These are phyloP conservation scores for Acomys russatus DNA, from an alignment of 2,797 vertebrate genomes.

Conservation along the genomic window DNA sequence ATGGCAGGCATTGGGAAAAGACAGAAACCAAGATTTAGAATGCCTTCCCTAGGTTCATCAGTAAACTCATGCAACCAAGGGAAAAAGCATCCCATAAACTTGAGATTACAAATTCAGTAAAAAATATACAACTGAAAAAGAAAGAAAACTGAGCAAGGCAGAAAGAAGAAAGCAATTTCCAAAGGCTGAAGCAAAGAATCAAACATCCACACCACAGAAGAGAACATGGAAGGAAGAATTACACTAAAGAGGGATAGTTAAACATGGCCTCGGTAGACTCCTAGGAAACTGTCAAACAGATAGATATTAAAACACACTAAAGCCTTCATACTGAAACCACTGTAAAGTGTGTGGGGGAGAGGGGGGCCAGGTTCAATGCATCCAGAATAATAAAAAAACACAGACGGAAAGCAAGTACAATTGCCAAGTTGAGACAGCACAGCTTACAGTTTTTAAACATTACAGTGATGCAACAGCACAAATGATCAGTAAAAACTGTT, in stretches of 20 bases:
- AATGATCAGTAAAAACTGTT: not conserved
- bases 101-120: not conserved
- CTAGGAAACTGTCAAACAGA: not conserved
- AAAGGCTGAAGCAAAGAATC: not conserved
- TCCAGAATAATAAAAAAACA: not conserved
- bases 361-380: not conserved
- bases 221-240: not conserved
- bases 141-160: not conserved
- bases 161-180: not conserved
- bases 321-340: not conserved
- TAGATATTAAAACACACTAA: not conserved
- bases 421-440: not conserved
- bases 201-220: not conserved
- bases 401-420: not conserved
- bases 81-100: not conserved
- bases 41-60: not conserved
- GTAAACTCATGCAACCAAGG: not conserved
- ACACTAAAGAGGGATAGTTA: not conserved
- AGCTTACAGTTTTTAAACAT: not conserved
- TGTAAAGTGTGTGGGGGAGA: not conserved
- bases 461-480: not conserved
- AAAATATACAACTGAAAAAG: not conserved
- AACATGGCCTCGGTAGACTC: not conserved
- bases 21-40: conserved; percentile 39
- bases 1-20: not conserved